Evolutionary conservation across 2,113 vertebrate species (phyloP), one percentile per base, ranked within the genome.

Genomic region (Pterophyllum scalare): DNA sequence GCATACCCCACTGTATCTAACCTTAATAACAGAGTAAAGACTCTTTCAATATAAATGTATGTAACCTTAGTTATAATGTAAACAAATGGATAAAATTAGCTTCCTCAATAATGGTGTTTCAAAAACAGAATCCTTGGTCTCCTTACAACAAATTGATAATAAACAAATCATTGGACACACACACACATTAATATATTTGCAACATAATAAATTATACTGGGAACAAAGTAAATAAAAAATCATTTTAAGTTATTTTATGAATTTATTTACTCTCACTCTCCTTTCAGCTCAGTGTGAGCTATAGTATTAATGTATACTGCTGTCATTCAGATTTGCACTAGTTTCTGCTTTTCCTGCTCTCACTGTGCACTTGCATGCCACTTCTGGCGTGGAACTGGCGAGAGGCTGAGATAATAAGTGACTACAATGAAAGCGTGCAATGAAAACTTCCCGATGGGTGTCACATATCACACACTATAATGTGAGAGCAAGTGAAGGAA

Each of bases 51-150:
- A 20, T 52, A 61, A 75, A 14, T 13, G 31, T 77, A 65, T 13
- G 11, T 22, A 76, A n/a, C n/a, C 28, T 79, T 60, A 38, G 33
- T 61, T 57, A 49, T 13, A 49, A 82, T 60, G 17, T 77, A 75
- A 86, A 79, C 15, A 59, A 33, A 65, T 57, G 2, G 33, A 60
- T 59, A 46, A 43, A 75, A 15, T 62, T 7, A 26, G 22, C 28
- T 43, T 77, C 31, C 6, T 72, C 38, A 58, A 49, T 57, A 57
- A 59, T 35, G 59, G 3, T 7, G 12, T 43, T 77, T 3, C 8
- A 14, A 59, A 67, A 62, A 24, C 7, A 75, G 14, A 12, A 35
- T 76, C 33, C 56, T 82, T 76, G 49, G 22, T 38, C 5, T 60
- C 31, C 46, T 61, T 58, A 62, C 57, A 81, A 61, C 57, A 78